phyloP scores from a whole-genome alignment of 2,797 vertebrate species.

The Semotilus atromaculatus region DNA sequence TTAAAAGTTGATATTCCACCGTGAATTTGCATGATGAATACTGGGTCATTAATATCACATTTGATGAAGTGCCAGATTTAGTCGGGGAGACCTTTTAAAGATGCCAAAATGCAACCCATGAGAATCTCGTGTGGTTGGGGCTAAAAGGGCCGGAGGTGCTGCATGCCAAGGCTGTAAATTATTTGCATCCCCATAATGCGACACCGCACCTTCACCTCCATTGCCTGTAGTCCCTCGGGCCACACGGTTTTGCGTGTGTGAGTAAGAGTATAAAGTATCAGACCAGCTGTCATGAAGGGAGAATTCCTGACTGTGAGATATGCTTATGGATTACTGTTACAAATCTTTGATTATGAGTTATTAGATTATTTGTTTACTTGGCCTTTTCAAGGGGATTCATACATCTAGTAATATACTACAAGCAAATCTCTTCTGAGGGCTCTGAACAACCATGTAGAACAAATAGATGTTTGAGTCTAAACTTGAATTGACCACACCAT shows the following conservation, averaged over 20 bases:
- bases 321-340: constrained; percentile 45
- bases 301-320: constrained; percentile 35
- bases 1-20: constrained; percentile 52
- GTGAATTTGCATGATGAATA: constrained; percentile 59
- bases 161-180: constrained; percentile 54
- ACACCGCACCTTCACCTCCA: constrained; percentile 38
- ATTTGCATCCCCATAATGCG: constrained; percentile 45
- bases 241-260: background rate
- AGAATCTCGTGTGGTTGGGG: constrained; percentile 37
- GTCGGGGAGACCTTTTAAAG: constrained; percentile 49
- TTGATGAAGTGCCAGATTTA: constrained; percentile 59
- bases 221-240: constrained; percentile 21
- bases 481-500: background rate
- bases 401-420: constrained; percentile 23
- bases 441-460: background rate
- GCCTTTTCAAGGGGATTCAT: constrained; percentile 52
- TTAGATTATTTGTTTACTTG: constrained; percentile 57
- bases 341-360: constrained; percentile 55
- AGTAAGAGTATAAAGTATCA: background rate
- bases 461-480: background rate
- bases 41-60: constrained; percentile 58
- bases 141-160: constrained; percentile 41
- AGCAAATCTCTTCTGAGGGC: constrained; percentile 41
- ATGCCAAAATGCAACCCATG: constrained; percentile 39
- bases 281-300: background rate